phyloP scores from a whole-genome alignment of 2,888 invertebrate species.

The Lycia hirtaria region DNA sequence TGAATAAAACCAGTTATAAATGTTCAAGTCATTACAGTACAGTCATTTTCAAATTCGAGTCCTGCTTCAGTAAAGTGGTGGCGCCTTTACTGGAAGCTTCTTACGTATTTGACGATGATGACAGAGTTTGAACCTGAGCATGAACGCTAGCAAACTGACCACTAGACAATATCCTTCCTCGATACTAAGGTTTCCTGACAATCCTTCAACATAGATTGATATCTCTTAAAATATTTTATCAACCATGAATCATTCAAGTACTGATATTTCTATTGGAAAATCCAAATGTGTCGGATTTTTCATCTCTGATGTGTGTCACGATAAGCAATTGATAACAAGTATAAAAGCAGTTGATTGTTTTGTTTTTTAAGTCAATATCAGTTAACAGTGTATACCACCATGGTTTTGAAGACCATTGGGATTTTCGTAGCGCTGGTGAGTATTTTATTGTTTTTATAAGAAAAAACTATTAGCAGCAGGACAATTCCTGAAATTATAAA shows the following conservation, averaged over 20 bases:
- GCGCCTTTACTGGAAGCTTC: too few relatives aligned
- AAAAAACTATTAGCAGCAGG: not conserved
- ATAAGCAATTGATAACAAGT: constrained; percentile 34
- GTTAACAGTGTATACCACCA: constrained; percentile 30
- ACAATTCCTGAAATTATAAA: not conserved
- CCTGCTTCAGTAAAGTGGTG: too few relatives aligned
- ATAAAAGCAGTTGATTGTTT: constrained; percentile 22
- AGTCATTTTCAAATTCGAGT: too few relatives aligned
- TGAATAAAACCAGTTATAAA: too few relatives aligned
- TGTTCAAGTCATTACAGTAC: too few relatives aligned
- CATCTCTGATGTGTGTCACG: constrained; percentile 25
- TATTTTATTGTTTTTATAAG: not conserved
- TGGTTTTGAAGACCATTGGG: constrained; percentile 24
- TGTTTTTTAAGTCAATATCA: constrained; percentile 21
- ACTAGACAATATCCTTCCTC: too few relatives aligned
- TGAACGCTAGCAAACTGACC: too few relatives aligned
- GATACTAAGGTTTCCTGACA: too few relatives aligned
- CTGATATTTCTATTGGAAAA: not conserved
- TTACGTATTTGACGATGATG: too few relatives aligned
- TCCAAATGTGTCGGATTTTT: constrained; percentile 9
- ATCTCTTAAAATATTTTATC: not conserved
- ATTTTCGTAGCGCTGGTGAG: constrained; percentile 35
- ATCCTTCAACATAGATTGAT: too few relatives aligned
- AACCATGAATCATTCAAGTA: constrained; percentile 1
- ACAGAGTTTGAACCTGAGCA: too few relatives aligned